Base-by-base conservation (phyloP, 2,888 invertebrate genomes). In the Agonopterix alstromeriana region DNA sequence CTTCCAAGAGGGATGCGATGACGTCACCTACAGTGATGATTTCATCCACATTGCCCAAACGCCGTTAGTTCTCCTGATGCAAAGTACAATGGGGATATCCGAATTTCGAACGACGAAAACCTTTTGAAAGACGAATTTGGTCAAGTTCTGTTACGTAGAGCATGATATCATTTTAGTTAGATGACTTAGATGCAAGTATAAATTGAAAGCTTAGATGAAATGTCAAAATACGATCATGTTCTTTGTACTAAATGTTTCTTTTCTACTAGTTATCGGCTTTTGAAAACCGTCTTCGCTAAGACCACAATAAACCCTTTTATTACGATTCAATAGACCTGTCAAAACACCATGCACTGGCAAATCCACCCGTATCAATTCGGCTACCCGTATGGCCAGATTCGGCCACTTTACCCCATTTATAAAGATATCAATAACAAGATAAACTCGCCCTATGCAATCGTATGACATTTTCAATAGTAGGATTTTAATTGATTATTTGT, bases 361-460 rank as follows among this genome's bases (percentile, higher is more conserved):
- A 72, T 67, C 70, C 63, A 67, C 86, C 86, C 86, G 86, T 84
- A 87, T 86, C 75, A 75, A 77, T 80, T 64, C 65, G 56, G 58
- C 49, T 60, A 65, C 85, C 86, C 85, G 84, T 87, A 86, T 85
- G 72, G 56, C 72, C 65, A 77, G 76, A 83, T 83, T 78, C 63
- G 70, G 69, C 75, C 78, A 83, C 71, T 83, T 83, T 77, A 83
- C 81, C 77, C 80, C 68, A 84, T 82, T 81, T 82, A 81, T 80
- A 76, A 70, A 81, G 82, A 85, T 86, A 87, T 88, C 85, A 86
- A 83, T 86, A 86, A 82, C 82, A 57, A 73, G 81, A 84, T 78
- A 74, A 70, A 64, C 65, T 53, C 53, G 52, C 78, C 82, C 82
- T 63, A 72, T 67, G 65, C 68, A 67, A 72, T 68, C 27, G 3